These are phyloP conservation scores for Cecidostiba fungosa DNA, from an alignment of 2,888 invertebrate species.

Conservation along the genomic window DNA sequence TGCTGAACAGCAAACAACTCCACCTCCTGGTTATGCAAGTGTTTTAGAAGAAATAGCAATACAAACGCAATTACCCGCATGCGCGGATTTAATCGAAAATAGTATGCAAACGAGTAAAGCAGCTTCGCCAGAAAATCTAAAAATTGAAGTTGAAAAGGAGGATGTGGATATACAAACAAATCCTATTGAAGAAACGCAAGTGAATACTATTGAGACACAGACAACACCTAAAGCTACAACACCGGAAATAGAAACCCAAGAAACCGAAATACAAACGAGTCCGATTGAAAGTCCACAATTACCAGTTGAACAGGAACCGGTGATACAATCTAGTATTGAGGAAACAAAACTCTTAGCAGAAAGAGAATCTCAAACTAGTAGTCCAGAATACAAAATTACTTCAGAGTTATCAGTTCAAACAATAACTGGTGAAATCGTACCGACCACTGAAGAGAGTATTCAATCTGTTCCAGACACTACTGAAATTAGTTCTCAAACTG, in stretches of 20 bases:
- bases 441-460: slow-evolving; percentile 74
- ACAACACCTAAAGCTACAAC: slow-evolving; percentile 71
- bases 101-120: slow-evolving; percentile 72
- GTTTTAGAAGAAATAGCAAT: slow-evolving; percentile 78
- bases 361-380: slow-evolving; percentile 44
- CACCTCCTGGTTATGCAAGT: slow-evolving; percentile 72
- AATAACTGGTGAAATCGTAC: slow-evolving; percentile 74
- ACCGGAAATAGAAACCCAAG: slow-evolving; percentile 66
- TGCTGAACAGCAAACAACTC: slow-evolving; percentile 76
- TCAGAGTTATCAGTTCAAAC: slow-evolving; percentile 67
- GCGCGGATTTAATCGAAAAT: slow-evolving; percentile 74
- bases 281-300: slow-evolving; percentile 63
- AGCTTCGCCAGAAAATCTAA: slow-evolving; percentile 73
- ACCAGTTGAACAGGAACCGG: neutral
- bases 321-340: neutral
- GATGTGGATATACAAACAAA: slow-evolving; percentile 82
- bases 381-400: slow-evolving; percentile 39
- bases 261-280: slow-evolving; percentile 71
- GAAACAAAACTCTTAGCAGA: slow-evolving; percentile 31
- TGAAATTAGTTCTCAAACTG: slow-evolving; percentile 71
- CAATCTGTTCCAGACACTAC: slow-evolving; percentile 74
- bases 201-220: slow-evolving; percentile 72
- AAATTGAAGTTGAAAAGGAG: slow-evolving; percentile 71
- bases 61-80: slow-evolving; percentile 79
- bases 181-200: slow-evolving; percentile 71